Percentiles rank a stretch among this genome's conserved stretches.
These are phyloP conservation scores for Salmo trutta DNA, from an alignment of 2,797 vertebrate genomes.

Conservation along the genomic window DNA sequence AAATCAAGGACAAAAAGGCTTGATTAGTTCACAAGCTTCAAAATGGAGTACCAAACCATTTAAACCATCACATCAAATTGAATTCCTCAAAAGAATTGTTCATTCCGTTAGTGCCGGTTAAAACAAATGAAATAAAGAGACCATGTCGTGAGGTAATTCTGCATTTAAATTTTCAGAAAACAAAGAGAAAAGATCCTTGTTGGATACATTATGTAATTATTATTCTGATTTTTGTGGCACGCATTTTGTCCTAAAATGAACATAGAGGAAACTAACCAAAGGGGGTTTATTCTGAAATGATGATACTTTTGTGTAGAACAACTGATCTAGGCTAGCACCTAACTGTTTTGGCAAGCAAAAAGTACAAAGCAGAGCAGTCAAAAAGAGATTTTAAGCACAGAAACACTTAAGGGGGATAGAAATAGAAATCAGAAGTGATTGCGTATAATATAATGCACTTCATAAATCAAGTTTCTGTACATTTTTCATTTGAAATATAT, in stretches of 20 bases:
- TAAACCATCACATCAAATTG: neutral
- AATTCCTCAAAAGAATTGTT: neutral
- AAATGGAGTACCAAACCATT: neutral
- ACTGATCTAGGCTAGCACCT: slow-evolving; percentile 14
- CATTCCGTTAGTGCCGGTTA: neutral
- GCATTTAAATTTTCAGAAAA: neutral
- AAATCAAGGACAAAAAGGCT: neutral
- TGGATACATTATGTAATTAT: neutral
- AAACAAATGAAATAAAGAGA: neutral
- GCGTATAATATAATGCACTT: neutral
- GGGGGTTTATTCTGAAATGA: neutral
- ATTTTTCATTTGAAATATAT: slow-evolving; percentile 5
- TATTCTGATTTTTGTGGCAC: neutral
- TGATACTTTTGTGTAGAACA: too few species aligned
- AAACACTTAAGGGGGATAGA: neutral
- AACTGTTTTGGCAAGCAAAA: slow-evolving; percentile 34
- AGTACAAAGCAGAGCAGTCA: slow-evolving; percentile 12
- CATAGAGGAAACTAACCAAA: neutral
- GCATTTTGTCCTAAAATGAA: neutral
- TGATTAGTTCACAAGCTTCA: neutral
- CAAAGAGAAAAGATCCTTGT: neutral
- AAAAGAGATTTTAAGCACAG: neutral
- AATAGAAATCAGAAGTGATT: neutral
- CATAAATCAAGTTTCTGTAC: neutral
- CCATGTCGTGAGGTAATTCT: neutral